These are phyloP conservation scores for Halesus radiatus DNA, from an alignment of 1,140 invertebrate species.

Conservation along the genomic window DNA sequence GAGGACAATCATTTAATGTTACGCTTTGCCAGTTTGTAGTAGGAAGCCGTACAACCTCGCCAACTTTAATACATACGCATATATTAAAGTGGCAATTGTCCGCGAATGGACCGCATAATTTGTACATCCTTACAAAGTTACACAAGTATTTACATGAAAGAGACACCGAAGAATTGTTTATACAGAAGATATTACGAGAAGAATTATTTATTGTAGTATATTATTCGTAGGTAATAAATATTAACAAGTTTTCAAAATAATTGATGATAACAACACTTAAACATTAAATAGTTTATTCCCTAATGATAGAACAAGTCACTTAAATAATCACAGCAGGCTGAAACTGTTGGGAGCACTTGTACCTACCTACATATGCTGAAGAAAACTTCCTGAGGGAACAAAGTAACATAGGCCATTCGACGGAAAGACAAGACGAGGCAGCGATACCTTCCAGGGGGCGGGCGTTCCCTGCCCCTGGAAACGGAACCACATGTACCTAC, in stretches of 20 bases:
- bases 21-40: no score
- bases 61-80: no score
- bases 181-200: conserved; percentile 40
- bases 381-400: conserved; percentile 17
- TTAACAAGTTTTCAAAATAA: conserved; percentile 49
- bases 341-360: conserved; percentile 40
- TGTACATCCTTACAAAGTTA: conserved; percentile 32
- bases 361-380: conserved; percentile 5
- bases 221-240: conserved; percentile 32
- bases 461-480: no score
- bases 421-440: conserved; percentile 30
- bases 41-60: no score
- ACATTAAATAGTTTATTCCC: conserved; percentile 43
- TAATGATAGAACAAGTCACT: conserved; percentile 49
- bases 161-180: conserved; percentile 31
- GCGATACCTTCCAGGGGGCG: not conserved
- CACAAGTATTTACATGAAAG: conserved; percentile 42
- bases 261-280: conserved; percentile 50
- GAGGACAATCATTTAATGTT: no score
- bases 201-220: conserved; percentile 33
- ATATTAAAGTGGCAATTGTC: no score
- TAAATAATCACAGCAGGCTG: conserved; percentile 51
- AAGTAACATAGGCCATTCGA: conserved; percentile 45
- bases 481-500: conserved; percentile 34
- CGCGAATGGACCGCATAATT: conserved; percentile 16